phyloP scores from a whole-genome alignment of 2,113 vertebrate genomes.

The Oryctolagus cuniculus region mOryCun1.1 NC_091433.1:160682001-160682500 shows the following conservation, averaged over 20 bases:
- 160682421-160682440: constrained; percentile 82
- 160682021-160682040: not conserved
- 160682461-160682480: constrained; percentile 82
- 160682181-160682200: not conserved
- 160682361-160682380: constrained; percentile 79
- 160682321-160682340: constrained; percentile 48
- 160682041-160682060: not conserved
- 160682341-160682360: constrained; percentile 70
- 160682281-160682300: not conserved
- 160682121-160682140: too few relatives aligned
- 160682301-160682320: not conserved
- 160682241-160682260: not conserved
- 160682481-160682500: constrained; percentile 81
- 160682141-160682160: not conserved
- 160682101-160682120: not conserved
- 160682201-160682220: not conserved
- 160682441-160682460: constrained; percentile 83
- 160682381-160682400: constrained; percentile 84
- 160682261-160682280: not conserved
- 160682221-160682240: not conserved
- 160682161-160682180: not conserved
- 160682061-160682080: not conserved
- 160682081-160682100: not conserved
- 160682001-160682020: not conserved
- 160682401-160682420: constrained; percentile 84